These are phyloP conservation scores for Aphidoletes aphidimyza DNA, from an alignment of 2,888 invertebrate genomes.

Conservation along the genomic window DNA sequence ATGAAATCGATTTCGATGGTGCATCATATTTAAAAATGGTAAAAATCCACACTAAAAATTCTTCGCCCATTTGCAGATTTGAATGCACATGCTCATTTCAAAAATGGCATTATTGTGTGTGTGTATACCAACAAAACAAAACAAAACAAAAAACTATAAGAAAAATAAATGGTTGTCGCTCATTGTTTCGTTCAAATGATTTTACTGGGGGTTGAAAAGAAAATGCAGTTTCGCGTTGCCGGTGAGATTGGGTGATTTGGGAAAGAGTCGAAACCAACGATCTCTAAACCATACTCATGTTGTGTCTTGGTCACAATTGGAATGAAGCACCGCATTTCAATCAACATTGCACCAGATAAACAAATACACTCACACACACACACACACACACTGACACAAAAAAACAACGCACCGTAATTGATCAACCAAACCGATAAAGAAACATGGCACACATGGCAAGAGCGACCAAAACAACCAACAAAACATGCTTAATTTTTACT, in stretches of 20 bases:
- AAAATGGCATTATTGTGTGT: conserved; percentile 41
- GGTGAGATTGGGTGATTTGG: background rate
- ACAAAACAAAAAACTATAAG: background rate
- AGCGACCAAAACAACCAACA: background rate
- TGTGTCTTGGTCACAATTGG: conserved; percentile 1
- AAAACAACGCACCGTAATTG: too few species aligned
- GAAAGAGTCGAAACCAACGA: too few species aligned
- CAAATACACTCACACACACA: background rate
- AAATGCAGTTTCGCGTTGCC: background rate
- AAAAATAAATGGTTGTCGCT: background rate
- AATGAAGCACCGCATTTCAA: background rate
- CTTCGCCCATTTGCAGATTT: background rate
- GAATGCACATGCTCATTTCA: conserved; percentile 10
- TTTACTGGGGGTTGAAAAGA: background rate
- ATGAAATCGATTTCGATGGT: background rate
- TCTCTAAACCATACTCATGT: conserved; percentile 2
- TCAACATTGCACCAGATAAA: background rate
- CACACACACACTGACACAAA: too few species aligned
- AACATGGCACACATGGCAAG: background rate
- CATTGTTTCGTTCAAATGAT: background rate
- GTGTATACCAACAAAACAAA: background rate
- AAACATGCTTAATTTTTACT: conserved; percentile 1
- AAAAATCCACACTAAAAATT: background rate
- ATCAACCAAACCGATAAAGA: too few species aligned
- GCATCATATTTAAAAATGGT: too few species aligned